Percentiles rank a stretch among this genome's conserved stretches.
Conservation (phyloP, 35 echinoderm and acorn worm species). For the Ophiothrix spiculata region DNA sequence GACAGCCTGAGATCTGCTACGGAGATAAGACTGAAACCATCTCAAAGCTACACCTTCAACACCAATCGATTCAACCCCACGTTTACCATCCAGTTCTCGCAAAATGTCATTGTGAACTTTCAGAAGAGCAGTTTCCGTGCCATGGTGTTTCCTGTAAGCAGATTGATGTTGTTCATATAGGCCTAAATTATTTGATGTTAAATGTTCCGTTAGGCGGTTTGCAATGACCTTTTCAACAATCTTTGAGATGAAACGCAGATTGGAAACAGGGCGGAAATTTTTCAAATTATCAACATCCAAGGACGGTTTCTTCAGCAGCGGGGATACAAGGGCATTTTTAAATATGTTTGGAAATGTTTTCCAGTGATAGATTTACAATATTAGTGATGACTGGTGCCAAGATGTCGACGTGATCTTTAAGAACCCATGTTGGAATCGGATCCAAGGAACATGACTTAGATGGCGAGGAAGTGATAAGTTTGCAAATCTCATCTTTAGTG, state of each 20-base stretch:
- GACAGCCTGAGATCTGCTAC: too few relatives aligned
- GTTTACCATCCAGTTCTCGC: conserved; percentile 37
- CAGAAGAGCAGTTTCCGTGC: conserved; percentile 40
- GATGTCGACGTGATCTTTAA: conserved; percentile 15
- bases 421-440: conserved; percentile 25
- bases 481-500: background rate
- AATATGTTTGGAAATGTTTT: conserved; percentile 11
- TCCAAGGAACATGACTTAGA: conserved; percentile 16
- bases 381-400: conserved; percentile 1
- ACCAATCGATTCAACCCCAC: too few relatives aligned
- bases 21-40: too few relatives aligned
- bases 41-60: too few relatives aligned
- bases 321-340: conserved; percentile 19
- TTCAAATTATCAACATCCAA: conserved; percentile 31
- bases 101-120: conserved; percentile 46
- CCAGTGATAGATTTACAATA: conserved; percentile 36
- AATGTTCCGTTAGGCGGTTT: background rate
- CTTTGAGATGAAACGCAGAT: conserved; percentile 32
- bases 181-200: conserved; percentile 37
- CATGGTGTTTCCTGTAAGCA: conserved; percentile 32
- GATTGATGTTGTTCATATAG: conserved; percentile 55
- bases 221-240: conserved; percentile 23
- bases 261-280: conserved; percentile 47
- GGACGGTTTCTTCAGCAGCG: conserved; percentile 16
- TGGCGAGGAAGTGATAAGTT: conserved; percentile 12